Conservation (phyloP, 37 sponge, comb jelly and placozoan genomes). For the Aplysina aerophoba region DNA sequence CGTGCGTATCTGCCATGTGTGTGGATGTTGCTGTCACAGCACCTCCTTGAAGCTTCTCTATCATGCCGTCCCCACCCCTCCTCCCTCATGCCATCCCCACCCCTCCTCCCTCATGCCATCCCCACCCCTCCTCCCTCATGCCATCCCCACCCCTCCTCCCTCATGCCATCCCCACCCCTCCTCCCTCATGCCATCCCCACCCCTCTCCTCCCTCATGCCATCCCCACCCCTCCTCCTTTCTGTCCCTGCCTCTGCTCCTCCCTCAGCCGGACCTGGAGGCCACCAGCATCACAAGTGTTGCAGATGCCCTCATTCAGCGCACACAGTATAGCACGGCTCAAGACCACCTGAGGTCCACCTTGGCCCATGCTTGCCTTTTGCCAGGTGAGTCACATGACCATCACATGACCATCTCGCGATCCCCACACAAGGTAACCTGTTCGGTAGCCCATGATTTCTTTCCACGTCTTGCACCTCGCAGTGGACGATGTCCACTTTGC, state of each 20-base stretch:
- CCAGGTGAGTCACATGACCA: neutral
- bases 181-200: too few species aligned
- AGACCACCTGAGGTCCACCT: slow-evolving; percentile 21
- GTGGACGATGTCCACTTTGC: slow-evolving; percentile 71
- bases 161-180: neutral
- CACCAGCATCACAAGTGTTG: neutral
- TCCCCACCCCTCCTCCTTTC: neutral
- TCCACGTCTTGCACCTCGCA: neutral
- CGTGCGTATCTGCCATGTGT: too few species aligned
- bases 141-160: neutral
- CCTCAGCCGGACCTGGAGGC: slow-evolving; percentile 7
- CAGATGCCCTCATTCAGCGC: slow-evolving; percentile 1
- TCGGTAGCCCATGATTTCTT: too few species aligned
- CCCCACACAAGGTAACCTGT: too few species aligned
- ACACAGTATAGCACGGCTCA: slow-evolving; percentile 22
- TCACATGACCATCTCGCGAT: too few species aligned
- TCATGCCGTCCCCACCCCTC: neutral
- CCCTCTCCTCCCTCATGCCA: neutral
- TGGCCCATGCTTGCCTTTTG: neutral
- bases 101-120: neutral
- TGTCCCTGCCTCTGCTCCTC: too few species aligned
- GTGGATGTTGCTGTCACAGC: too few species aligned
- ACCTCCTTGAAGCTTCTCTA: too few species aligned
- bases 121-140: neutral
- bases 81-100: neutral